Evolutionary conservation across 2,797 vertebrate genomes (phyloP), one percentile per base, ranked within the genome.

Genomic region (Scolopax rusticola): DNA sequence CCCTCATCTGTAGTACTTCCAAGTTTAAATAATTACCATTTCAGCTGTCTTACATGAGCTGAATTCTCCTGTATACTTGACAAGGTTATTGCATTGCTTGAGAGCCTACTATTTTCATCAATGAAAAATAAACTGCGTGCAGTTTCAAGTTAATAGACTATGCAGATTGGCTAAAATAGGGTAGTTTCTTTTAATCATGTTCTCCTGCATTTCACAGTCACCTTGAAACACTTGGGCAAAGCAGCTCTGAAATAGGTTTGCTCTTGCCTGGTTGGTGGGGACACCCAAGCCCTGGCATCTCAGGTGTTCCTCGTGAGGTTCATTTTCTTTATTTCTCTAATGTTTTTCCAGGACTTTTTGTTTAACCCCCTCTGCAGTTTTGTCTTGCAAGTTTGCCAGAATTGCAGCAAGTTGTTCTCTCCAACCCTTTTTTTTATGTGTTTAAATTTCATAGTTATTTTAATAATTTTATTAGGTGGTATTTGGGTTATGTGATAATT

Each of bases 71-170:
- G 38, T 84, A 45, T 65, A 14, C 84, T 81, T 94, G 88, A 77
- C 85, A 89, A 79, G 65, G 53, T 93, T 83, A 74, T 77, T 3
- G 1, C 53, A 59, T 73, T 85, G 70, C 85, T 91, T 65, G 82
- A 87, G 32, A 94, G 23, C 41, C 87, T 87, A 65, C 90, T 94
- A 78, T 87, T 91, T 92, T 92, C 74, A 85, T 89, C 75, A 87
- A 23, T 77, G 86, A 83, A 93, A 93, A 94, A 85, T 50, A 85
- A 90, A 77, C 73, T 54, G 15, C 5, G 8, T 75, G 80, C 71
- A 28, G 68, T 57, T 90, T 73, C 61, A 54, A 11, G 40, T 51
- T 84, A 84, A 41, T 59, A 90, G 78, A 64, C 30, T 68, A 18
- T 36, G 45, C 11, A 6, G 41, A 15, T n/a, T 77, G 84, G 67